These are phyloP conservation scores for Lepidurus packardi DNA, from an alignment of 1,140 invertebrate genomes.

Conservation along the genomic window DNA sequence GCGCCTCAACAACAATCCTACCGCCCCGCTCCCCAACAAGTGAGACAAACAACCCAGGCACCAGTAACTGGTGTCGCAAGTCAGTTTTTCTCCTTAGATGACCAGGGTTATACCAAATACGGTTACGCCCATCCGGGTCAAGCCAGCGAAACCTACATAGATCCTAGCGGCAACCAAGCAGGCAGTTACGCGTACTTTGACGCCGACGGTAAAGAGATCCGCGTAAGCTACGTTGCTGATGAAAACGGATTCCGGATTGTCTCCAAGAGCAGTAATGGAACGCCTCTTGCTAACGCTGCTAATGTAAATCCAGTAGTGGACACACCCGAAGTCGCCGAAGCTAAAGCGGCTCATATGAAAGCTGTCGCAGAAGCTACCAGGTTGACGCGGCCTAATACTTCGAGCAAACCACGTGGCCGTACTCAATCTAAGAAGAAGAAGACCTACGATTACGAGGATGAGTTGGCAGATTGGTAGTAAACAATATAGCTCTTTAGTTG, in stretches of 20 bases:
- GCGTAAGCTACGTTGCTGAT: conserved; percentile 50
- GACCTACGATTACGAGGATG: conserved; percentile 9
- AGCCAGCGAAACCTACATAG: conserved; percentile 37
- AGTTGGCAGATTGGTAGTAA: conserved; percentile 1
- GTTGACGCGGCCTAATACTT: not conserved
- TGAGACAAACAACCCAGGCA: not conserved
- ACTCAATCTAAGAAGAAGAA: conserved; percentile 10
- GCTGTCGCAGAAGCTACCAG: conserved; percentile 24
- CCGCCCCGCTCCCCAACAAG: not conserved
- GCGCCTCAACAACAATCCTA: not conserved
- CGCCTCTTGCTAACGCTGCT: conserved; percentile 23
- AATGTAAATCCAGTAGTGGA: conserved; percentile 27
- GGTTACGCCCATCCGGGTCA: conserved; percentile 40
- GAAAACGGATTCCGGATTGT: conserved; percentile 51
- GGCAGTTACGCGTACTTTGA: conserved; percentile 50
- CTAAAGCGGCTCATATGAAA: conserved; percentile 30
- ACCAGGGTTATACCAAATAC: conserved; percentile 36
- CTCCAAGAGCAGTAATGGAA: conserved; percentile 41
- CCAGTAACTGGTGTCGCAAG: not conserved
- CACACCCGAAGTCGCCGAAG: conserved; percentile 31
- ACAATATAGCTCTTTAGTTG: not conserved
- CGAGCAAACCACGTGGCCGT: not conserved
- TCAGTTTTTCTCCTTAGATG: conserved; percentile 34
- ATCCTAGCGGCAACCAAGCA: conserved; percentile 41
- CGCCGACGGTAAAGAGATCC: conserved; percentile 50